Evolutionary conservation across 2,797 vertebrate species (phyloP), one percentile per base, ranked within the genome.

Genomic region (Chiloscyllium punctatum): DNA sequence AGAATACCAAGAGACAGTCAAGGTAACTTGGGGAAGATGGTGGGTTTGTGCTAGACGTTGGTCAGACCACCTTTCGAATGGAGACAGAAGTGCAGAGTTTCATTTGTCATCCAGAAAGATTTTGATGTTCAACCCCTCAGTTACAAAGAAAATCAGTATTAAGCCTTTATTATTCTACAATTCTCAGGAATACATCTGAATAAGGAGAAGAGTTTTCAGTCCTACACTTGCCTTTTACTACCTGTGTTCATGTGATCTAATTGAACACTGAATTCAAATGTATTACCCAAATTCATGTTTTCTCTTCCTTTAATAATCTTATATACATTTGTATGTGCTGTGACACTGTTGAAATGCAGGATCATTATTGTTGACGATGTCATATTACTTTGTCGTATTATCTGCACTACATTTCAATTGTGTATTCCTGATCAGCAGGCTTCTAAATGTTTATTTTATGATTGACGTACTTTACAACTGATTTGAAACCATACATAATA

Each of bases 361-460:
- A n/a, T 91, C 33, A 37, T 66, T 66, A 33, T 91, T 66, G 57
- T 21, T 30, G 66, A 37, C 16, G n/a, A 1, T 30, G 48, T 57
- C 23, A 88, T 25, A 57, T n/a, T n/a, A 16, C 66, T 68, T 37
- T 6, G 16, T 57, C 33, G 37, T 37, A 4, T 37, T 33, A 33
- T 66, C 88, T 66, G 88, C 88, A 23, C 16, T 91, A 66, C n/a
- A 21, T 92, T 91, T n/a, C n/a, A n/a, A 91, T 91, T 66, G 57
- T 91, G 57, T 68, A 37, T 91, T 91, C 53, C 57, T 91, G 57
- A 91, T 66, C 53, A 91, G 15, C 62, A 62, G 30, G n/a, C 33
- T 92, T 92, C 62, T 33, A 92, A 92, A 92, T 42, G 87, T 62
- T 92, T 42, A 68, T 92, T 69, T 92, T 92, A 37, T 7, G 8